phyloP scores from a whole-genome alignment of 2,113 vertebrate species.

The Lepus timidus region DNA sequence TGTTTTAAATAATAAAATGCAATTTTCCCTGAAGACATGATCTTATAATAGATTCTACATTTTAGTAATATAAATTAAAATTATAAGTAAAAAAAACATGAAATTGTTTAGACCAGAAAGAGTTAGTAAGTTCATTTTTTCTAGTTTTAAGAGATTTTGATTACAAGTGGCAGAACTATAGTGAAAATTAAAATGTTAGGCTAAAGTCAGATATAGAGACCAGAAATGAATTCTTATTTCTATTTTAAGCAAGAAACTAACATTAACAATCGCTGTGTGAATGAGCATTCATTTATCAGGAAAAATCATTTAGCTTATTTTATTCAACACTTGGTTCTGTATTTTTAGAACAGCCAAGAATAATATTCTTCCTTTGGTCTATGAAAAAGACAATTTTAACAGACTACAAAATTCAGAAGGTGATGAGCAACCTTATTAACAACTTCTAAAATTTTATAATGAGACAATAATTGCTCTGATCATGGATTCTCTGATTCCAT shows the following conservation, averaged over 20 bases:
- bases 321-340: conserved; percentile 78
- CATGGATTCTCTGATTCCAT: background rate
- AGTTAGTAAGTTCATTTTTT: conserved; percentile 31
- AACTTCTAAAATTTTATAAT: background rate
- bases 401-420: conserved; percentile 59
- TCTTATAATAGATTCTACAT: background rate
- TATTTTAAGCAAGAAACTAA: conserved; percentile 79
- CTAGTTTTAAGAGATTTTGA: conserved; percentile 57
- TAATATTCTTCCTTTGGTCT: conserved; percentile 49
- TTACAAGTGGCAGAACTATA: conserved; percentile 71
- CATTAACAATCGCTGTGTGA: conserved; percentile 78
- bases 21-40: background rate
- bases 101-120: background rate
- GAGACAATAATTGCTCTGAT: conserved; percentile 28
- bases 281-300: conserved; percentile 70
- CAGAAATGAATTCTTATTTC: conserved; percentile 81
- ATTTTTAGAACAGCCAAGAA: conserved; percentile 54
- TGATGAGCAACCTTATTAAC: conserved; percentile 13
- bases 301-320: conserved; percentile 80
- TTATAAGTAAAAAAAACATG: background rate
- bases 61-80: background rate
- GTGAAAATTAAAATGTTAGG: conserved; percentile 80
- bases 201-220: conserved; percentile 80
- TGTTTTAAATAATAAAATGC: background rate
- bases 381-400: conserved; percentile 51